These are phyloP conservation scores for Gallinago paraguaiae DNA, from an alignment of 2,113 vertebrate genomes.

Conservation along the genomic window DNA sequence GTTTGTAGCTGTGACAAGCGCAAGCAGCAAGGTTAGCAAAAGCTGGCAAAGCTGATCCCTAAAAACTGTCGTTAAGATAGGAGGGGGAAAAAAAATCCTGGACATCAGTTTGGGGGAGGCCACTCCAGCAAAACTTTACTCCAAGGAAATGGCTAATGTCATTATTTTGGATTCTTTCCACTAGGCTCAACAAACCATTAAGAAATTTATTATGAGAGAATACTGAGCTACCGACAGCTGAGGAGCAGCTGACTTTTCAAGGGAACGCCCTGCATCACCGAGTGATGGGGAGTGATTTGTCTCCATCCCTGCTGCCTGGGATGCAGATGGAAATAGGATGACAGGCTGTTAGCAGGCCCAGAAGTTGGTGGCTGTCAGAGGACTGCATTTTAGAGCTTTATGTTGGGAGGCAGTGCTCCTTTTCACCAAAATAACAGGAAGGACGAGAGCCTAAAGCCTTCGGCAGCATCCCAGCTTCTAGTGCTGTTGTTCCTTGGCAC, in stretches of 20 bases:
- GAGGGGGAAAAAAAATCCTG: not conserved
- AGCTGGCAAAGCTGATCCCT: not conserved
- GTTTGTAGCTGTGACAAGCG: not conserved
- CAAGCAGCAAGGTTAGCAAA: not conserved
- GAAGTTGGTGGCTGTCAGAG: not conserved
- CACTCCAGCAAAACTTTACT: not conserved
- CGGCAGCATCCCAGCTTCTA: not conserved
- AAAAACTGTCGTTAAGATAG: not conserved
- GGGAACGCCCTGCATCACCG: not conserved
- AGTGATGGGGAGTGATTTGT: not conserved
- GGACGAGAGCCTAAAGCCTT: not conserved
- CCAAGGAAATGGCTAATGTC: not conserved
- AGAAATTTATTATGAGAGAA: not conserved
- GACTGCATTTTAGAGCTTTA: not conserved
- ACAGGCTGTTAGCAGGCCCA: not conserved
- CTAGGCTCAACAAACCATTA: not conserved
- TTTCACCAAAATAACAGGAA: not conserved
- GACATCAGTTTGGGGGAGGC: not conserved
- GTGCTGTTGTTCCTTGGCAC: not conserved
- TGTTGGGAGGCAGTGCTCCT: not conserved
- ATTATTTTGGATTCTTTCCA: not conserved
- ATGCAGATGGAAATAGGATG: not conserved
- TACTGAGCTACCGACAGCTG: not conserved
- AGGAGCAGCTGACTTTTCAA: not conserved
- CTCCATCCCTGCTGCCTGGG: not conserved